Percentiles rank a stretch among this genome's conserved stretches.
These are phyloP conservation scores for Corythoichthys haematopterus DNA, from an alignment of 2,113 vertebrate species.

Conservation along the genomic window DNA sequence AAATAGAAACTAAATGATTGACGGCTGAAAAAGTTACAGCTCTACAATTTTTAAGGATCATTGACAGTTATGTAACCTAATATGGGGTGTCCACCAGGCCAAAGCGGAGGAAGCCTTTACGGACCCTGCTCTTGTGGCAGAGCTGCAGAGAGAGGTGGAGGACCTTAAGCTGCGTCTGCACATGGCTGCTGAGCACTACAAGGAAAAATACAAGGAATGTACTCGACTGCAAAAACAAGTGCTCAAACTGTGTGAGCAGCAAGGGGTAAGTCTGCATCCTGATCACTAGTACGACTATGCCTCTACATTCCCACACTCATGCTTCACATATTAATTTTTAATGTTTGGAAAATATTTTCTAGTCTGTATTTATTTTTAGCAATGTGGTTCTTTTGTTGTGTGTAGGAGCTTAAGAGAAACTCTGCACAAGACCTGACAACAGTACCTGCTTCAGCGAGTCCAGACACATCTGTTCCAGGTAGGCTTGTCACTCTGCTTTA, in stretches of 20 bases:
- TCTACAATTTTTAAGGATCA: not conserved
- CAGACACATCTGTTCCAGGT: conserved; percentile 73
- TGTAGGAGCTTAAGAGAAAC: conserved; percentile 63
- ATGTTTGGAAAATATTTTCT: not conserved
- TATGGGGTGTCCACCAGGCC: conserved; percentile 18
- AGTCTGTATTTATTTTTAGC: not conserved
- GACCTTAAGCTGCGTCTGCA: conserved; percentile 94
- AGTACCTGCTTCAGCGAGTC: conserved; percentile 62
- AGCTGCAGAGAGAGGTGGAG: conserved; percentile 93
- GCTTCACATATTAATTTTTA: not conserved
- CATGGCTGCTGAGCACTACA: conserved; percentile 98
- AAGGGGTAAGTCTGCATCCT: conserved; percentile 76
- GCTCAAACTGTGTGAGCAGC: conserved; percentile 82
- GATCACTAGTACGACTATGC: not conserved
- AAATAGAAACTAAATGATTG: too few species aligned
- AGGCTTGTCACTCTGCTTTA: not conserved
- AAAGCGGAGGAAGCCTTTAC: conserved; percentile 69
- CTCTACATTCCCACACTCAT: not conserved
- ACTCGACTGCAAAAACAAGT: conserved; percentile 95
- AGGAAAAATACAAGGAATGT: conserved; percentile 97
- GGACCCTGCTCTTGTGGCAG: conserved; percentile 74
- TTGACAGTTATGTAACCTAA: not conserved
- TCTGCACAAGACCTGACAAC: conserved; percentile 53
- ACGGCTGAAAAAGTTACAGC: too few species aligned
- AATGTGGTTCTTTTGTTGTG: not conserved